Percentiles rank a stretch among this genome's conserved stretches.
Conservation (phyloP, 2,888 invertebrate species). For the Drosophila pegasa region DNA sequence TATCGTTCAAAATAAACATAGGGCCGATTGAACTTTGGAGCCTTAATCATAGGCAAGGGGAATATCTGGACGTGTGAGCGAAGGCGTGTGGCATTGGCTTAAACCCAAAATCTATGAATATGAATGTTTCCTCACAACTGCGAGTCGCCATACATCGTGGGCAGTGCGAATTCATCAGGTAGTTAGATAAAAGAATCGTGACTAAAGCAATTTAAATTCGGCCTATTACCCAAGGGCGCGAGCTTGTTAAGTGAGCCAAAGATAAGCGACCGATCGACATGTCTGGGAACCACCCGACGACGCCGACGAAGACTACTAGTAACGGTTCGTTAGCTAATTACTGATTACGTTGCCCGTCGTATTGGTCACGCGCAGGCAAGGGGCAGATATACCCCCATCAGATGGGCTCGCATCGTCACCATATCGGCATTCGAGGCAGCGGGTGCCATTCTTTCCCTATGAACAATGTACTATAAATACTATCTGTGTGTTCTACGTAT, state of each 20-base stretch:
- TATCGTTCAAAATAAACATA: slow-evolving; percentile 58
- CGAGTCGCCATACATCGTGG: slow-evolving; percentile 11
- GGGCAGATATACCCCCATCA: slow-evolving; percentile 9
- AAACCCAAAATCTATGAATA: slow-evolving; percentile 8
- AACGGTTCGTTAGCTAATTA: slow-evolving; percentile 39
- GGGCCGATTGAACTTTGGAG: slow-evolving; percentile 64
- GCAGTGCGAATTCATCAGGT: slow-evolving; percentile 3
- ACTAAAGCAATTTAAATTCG: slow-evolving; percentile 63
- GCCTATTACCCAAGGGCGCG: slow-evolving; percentile 56
- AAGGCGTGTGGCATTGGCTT: slow-evolving; percentile 32
- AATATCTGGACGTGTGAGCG: slow-evolving; percentile 8
- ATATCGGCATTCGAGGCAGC: slow-evolving; percentile 59
- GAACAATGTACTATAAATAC: slow-evolving; percentile 53
- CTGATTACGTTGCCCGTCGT: slow-evolving; percentile 36
- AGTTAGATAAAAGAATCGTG: slow-evolving; percentile 52
- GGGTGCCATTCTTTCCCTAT: slow-evolving; percentile 35
- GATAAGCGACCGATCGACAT: slow-evolving; percentile 44
- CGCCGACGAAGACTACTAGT: slow-evolving; percentile 4
- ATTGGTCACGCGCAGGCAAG: slow-evolving; percentile 5
- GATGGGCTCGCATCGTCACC: slow-evolving; percentile 50
- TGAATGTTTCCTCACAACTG: neutral
- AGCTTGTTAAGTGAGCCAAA: slow-evolving; percentile 38
- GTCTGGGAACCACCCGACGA: slow-evolving; percentile 56
- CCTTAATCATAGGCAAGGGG: slow-evolving; percentile 59
- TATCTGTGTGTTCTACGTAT: slow-evolving; percentile 19